These are phyloP conservation scores for Parazoanthus darwini DNA, from an alignment of 92 coral and sea anemone genomes.

Conservation along the genomic window DNA sequence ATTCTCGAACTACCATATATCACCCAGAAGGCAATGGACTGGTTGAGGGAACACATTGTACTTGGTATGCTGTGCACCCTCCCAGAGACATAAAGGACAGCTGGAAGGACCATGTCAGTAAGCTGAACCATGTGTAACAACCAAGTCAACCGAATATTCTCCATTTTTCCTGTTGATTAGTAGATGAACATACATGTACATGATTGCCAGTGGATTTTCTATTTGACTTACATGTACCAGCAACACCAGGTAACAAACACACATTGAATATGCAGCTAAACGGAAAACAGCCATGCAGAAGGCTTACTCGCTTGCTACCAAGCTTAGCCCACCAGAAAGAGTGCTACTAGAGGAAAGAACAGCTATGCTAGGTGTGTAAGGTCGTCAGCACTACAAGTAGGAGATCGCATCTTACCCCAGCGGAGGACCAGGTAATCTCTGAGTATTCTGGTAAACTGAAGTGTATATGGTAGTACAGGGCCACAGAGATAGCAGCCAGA, in stretches of 20 bases:
- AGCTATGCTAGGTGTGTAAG: constrained; percentile 44
- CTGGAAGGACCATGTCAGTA: no score
- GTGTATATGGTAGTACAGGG: not conserved
- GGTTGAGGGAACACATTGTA: no score
- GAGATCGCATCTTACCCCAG: constrained; percentile 50
- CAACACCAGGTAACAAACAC: constrained; percentile 8
- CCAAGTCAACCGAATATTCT: no score
- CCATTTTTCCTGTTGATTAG: no score
- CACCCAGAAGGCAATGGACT: not conserved
- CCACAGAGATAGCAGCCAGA: not conserved
- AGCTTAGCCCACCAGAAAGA: constrained; percentile 10
- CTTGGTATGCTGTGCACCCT: no score
- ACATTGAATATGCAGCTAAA: constrained; percentile 41
- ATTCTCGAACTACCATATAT: constrained; percentile 28
- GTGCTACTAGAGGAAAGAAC: constrained; percentile 39
- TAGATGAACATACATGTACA: not conserved
- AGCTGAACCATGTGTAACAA: no score
- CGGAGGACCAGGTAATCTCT: constrained; percentile 46
- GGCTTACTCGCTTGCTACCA: constrained; percentile 39
- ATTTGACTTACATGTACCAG: not conserved
- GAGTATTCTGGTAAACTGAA: not conserved
- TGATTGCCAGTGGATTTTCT: no score
- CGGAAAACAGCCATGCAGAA: constrained; percentile 47
- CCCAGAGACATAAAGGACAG: no score
- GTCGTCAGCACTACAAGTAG: constrained; percentile 46